Percentiles rank a stretch among this genome's conserved stretches.
Evolutionary conservation across 2,113 vertebrate genomes (phyloP).

Genomic region (Epinephelus lanceolatus): DNA sequence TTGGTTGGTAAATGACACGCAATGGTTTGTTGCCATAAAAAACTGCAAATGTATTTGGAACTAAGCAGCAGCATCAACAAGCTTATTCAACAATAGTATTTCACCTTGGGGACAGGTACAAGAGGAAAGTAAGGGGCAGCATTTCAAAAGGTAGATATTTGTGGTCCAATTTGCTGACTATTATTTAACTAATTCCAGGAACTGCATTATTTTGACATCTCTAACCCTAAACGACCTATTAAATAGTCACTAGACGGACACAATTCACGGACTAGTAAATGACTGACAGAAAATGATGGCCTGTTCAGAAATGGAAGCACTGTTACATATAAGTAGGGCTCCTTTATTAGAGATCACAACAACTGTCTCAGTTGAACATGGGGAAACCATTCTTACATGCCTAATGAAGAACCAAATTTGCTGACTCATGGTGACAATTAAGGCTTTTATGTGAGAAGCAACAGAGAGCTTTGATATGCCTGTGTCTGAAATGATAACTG

Average conservation of each 20-base stretch:
- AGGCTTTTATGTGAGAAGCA: background rate
- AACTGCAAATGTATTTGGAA: background rate
- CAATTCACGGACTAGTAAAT: background rate
- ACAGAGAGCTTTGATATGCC: background rate
- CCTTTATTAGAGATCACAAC: background rate
- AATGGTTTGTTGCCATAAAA: background rate
- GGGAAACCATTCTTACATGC: background rate
- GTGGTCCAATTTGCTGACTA: background rate
- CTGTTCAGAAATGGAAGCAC: background rate
- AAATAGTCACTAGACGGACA: background rate
- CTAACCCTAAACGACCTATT: background rate
- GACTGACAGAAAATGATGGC: background rate
- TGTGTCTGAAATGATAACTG: background rate
- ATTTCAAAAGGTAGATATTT: background rate
- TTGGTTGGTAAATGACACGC: background rate
- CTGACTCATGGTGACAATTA: slow-evolving; percentile 59
- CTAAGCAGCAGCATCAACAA: background rate
- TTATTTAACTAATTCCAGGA: background rate
- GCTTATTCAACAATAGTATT: background rate
- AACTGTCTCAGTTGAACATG: slow-evolving; percentile 13
- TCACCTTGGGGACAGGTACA: background rate
- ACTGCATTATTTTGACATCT: background rate
- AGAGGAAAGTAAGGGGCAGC: background rate
- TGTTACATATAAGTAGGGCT: background rate
- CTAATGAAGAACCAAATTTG: slow-evolving; percentile 16